Percentiles rank a stretch among this genome's conserved stretches.
Conservation (phyloP, 2,888 invertebrate species). For the Autographa pulchrina region DNA sequence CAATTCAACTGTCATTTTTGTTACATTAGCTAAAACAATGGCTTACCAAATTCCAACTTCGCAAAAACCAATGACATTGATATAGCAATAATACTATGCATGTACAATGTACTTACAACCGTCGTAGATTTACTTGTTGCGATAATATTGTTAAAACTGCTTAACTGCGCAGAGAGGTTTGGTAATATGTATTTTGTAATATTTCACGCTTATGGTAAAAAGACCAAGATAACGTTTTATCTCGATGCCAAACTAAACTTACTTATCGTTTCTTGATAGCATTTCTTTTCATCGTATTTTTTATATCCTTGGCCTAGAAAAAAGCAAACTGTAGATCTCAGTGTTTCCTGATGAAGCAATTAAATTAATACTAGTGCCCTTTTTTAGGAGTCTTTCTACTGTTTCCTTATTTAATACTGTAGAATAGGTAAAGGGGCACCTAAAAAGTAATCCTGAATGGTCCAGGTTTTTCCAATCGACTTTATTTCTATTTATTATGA, state of each 20-base stretch:
- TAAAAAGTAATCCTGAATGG: neutral
- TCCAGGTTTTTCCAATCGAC: neutral
- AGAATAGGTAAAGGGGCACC: neutral
- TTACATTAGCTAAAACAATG: conserved; percentile 16
- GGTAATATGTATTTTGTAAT: neutral
- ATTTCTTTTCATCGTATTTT: neutral
- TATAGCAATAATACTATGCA: neutral
- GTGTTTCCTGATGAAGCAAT: too few species aligned
- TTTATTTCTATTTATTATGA: conserved; percentile 10
- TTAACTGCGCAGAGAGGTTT: neutral
- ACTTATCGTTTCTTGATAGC: neutral
- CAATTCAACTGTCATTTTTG: conserved; percentile 29
- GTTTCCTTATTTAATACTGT: neutral
- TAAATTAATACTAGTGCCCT: neutral
- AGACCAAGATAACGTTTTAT: neutral
- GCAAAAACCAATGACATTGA: neutral
- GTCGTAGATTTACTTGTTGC: neutral
- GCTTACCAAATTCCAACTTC: neutral
- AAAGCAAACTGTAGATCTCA: too few species aligned
- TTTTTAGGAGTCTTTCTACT: neutral
- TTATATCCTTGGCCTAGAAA: neutral
- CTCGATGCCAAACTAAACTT: neutral
- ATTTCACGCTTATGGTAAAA: conserved; percentile 1
- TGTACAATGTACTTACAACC: too few species aligned
- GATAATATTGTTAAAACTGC: neutral